Conservation (phyloP, 2,113 vertebrate species). For the Neodon shergylaensis region DNA sequence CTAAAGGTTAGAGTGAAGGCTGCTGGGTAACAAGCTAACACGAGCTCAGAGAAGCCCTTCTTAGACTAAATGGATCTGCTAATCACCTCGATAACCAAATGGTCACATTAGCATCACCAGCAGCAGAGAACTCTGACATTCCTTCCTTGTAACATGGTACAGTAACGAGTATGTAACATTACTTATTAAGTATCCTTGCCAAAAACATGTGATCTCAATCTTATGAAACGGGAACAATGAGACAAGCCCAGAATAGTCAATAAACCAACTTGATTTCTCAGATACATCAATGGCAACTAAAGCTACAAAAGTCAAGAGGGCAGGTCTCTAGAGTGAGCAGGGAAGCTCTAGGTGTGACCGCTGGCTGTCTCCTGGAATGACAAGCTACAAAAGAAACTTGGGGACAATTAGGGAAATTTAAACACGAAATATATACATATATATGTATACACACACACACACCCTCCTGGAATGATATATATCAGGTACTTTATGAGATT, state of each 20-base stretch:
- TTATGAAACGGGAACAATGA: neutral
- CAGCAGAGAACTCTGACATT: neutral
- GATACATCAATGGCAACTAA: neutral
- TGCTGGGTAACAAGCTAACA: neutral
- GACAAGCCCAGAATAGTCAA: neutral
- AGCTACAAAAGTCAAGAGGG: neutral
- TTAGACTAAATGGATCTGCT: neutral
- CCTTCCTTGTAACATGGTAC: neutral
- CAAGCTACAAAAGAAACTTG: neutral
- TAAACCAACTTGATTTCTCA: neutral
- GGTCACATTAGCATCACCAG: neutral
- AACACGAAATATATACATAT: neutral
- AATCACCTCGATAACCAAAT: neutral
- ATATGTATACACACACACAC: too few species aligned
- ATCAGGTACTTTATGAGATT: neutral
- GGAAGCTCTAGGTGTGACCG: neutral
- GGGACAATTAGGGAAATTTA: neutral
- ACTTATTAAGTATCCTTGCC: neutral
- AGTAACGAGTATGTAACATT: neutral
- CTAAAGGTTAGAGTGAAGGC: neutral
- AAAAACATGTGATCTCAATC: constrained; percentile 19
- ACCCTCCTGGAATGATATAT: neutral
- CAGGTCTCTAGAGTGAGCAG: neutral
- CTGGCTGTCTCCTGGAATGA: neutral
- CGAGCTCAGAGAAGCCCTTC: neutral